Percentiles rank a stretch among this genome's conserved stretches.
Evolutionary conservation across 53 echinoderm and acorn worm genomes (phyloP).

Genomic region (Actinopyga echinites): DNA sequence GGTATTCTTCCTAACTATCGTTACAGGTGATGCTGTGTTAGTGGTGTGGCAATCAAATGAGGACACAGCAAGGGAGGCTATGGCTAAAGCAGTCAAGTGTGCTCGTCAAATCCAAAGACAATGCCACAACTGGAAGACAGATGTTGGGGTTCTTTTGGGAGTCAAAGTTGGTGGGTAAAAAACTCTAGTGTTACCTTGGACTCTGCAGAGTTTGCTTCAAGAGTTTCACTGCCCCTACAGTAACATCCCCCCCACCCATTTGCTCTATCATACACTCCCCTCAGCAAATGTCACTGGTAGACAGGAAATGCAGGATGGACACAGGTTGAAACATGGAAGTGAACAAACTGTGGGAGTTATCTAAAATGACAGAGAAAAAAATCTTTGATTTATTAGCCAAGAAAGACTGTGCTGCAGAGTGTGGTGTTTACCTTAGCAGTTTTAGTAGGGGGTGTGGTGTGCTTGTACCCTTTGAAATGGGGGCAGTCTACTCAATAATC

Average conservation of each 20-base stretch:
- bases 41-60: slow-evolving; percentile 69
- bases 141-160: slow-evolving; percentile 76
- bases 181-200: too few relatives aligned
- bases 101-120: slow-evolving; percentile 76
- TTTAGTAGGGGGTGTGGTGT: too few relatives aligned
- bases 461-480: too few relatives aligned
- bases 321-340: too few relatives aligned
- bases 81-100: slow-evolving; percentile 80
- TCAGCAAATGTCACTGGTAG: background rate
- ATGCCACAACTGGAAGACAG: slow-evolving; percentile 91
- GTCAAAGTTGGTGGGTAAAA: slow-evolving; percentile 83
- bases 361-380: too few relatives aligned
- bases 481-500: too few relatives aligned
- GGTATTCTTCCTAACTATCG: background rate
- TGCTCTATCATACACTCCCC: background rate
- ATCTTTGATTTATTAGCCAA: too few relatives aligned
- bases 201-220: background rate
- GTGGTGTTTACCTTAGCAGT: too few relatives aligned
- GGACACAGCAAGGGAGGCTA: slow-evolving; percentile 44
- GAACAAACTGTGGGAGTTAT: too few relatives aligned
- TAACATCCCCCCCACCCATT: background rate
- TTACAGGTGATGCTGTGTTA: slow-evolving; percentile 83
- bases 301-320: too few relatives aligned
- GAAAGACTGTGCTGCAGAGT: too few relatives aligned
- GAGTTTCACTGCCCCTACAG: background rate